Evolutionary conservation across 2,888 invertebrate species (phyloP), one percentile per base, ranked within the genome.

Genomic region (Seira sanloemensis): DNA sequence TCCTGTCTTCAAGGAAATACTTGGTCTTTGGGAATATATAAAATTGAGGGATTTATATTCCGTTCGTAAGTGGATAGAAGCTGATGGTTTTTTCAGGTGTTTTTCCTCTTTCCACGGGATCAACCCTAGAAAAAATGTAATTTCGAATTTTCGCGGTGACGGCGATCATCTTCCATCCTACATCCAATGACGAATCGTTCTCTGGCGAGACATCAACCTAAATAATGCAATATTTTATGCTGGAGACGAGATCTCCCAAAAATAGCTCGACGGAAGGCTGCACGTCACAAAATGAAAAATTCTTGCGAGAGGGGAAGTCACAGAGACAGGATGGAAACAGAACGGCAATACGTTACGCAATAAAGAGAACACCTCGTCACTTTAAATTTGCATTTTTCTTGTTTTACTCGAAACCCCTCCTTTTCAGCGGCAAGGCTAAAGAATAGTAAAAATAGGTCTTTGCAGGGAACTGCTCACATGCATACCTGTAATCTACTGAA

Each of bases 111-210:
- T 7, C n/a, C 16, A 18, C n/a, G 2, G 50, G 50, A 50, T 50
- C 50, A 16, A 50, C 50, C n/a, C 16, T 50, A n/a, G 50, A 50
- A 77, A 75, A 71, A 83, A 83, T 83, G 82, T 83, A 83, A 83
- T 83, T 83, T 83, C 82, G 72, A 77, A 25, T 73, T 73, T 77
- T 77, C 76, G 69, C 72, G 50, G 50, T 7, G 50, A 18, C 50
- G n/a, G n/a, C 50, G 50, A 50, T 50, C 50, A 50, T 50, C 50
- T 50, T 50, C 37, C 4, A 37, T 50, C 50, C 50, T n/a, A 50
- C 16, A 50, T 37, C 37, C 4, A 37, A 37, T 37, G 37, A 37
- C 37, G 12, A 37, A 37, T 37, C 37, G 37, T 12, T n/a, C n/a
- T 50, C 50, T 50, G 50, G 50, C 50, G 50, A 50, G 50, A 50